These are phyloP conservation scores for Himalopsyche kuldschensis DNA, from an alignment of 2,888 invertebrate species.

Conservation along the genomic window DNA sequence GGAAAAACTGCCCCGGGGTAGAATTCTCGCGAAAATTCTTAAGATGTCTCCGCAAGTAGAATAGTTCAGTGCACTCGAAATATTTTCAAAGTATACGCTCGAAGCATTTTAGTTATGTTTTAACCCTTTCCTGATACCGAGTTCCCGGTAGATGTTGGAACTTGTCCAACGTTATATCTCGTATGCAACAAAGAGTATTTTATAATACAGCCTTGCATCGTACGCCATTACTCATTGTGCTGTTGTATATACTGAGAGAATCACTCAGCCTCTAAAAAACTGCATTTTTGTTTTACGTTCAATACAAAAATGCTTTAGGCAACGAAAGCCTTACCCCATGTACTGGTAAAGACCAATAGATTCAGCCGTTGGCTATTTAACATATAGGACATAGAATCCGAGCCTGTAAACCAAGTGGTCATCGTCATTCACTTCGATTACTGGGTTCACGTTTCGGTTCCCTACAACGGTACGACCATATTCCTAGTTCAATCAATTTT, in stretches of 20 bases:
- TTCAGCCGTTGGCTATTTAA: no score
- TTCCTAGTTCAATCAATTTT: no score
- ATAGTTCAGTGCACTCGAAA: constrained; percentile 7
- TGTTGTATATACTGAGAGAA: not conserved
- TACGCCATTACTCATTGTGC: not conserved
- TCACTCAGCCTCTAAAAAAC: not conserved
- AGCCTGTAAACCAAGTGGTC: no score
- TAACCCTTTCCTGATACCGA: not conserved
- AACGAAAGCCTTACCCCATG: not conserved
- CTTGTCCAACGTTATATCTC: constrained; percentile 5
- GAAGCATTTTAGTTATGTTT: constrained; percentile 13
- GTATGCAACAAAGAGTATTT: not conserved
- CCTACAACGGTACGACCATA: no score
- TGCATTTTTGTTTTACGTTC: not conserved
- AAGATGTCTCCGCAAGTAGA: not conserved
- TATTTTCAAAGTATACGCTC: constrained; percentile 9
- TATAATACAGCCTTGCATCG: not conserved
- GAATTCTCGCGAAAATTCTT: not conserved
- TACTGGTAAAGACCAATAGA: no score
- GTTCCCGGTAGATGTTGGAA: not conserved
- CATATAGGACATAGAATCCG: no score
- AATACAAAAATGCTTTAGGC: not conserved
- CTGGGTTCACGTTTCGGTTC: no score
- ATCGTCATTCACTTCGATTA: no score
- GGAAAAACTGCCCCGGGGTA: not conserved